phyloP scores from a whole-genome alignment of 1,140 invertebrate genomes.

The Penaeus indicus region DNA sequence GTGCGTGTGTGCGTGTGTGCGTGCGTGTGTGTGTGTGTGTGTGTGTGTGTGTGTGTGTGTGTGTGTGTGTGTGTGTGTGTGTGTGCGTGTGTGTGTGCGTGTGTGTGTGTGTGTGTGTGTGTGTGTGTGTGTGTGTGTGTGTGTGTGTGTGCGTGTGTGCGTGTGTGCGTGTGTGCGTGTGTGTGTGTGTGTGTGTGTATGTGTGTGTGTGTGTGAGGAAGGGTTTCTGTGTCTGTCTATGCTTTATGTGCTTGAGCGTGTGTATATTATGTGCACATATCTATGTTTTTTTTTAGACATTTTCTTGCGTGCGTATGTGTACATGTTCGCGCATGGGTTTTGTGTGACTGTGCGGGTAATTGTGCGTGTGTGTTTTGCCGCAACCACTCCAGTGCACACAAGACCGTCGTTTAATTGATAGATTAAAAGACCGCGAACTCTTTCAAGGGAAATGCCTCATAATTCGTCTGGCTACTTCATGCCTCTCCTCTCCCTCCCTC shows the following conservation, averaged over 20 bases:
- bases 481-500: background rate
- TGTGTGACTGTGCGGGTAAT: background rate
- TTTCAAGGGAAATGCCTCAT: no score
- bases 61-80: background rate
- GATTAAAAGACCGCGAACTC: no score
- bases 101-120: conserved; percentile 3
- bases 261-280: background rate
- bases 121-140: background rate
- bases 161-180: background rate
- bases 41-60: no score
- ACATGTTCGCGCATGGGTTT: background rate
- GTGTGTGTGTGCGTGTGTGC: background rate
- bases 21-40: background rate
- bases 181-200: background rate
- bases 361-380: background rate
- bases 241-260: background rate
- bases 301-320: background rate
- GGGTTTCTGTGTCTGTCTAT: background rate
- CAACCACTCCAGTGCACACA: background rate
- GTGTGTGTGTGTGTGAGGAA: background rate
- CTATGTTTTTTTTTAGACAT: background rate
- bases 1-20: background rate
- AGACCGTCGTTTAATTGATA: no score
- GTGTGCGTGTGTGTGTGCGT: background rate
- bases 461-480: background rate